These are phyloP conservation scores for Urocynchramus pylzowi DNA, from an alignment of 2,113 vertebrate species.

Conservation along the genomic window DNA sequence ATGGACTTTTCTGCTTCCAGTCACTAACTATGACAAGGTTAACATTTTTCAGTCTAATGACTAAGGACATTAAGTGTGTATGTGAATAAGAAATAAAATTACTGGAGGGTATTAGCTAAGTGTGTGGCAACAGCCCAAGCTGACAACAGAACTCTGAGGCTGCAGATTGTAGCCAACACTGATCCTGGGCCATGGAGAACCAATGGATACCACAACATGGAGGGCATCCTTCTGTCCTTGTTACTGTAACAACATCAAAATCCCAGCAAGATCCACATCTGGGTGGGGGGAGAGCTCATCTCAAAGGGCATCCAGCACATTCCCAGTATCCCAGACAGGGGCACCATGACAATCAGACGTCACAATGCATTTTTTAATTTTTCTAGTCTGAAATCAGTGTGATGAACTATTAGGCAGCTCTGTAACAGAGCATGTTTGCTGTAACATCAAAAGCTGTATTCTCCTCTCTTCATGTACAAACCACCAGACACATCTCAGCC, in stretches of 20 bases:
- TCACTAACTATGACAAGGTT: conserved; percentile 72
- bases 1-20: conserved; percentile 69
- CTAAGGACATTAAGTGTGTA: conserved; percentile 61
- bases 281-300: neutral
- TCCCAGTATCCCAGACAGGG: neutral
- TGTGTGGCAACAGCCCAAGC: conserved; percentile 8
- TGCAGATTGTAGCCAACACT: neutral
- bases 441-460: neutral
- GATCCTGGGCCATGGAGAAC: neutral
- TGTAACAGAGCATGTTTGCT: neutral
- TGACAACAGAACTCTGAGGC: neutral
- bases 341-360: neutral
- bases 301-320: neutral
- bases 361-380: neutral
- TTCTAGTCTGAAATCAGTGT: neutral
- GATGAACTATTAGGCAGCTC: neutral
- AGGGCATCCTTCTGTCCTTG: neutral
- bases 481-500: neutral
- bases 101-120: conserved; percentile 43
- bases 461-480: neutral
- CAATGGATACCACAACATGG: neutral
- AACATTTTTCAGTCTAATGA: conserved; percentile 72
- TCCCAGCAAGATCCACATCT: accelerated
- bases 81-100: conserved; percentile 55
- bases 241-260: neutral